Evolutionary conservation across 1,140 invertebrate species (phyloP).

Genomic region (Pseudomyrmex pallidus): DNA sequence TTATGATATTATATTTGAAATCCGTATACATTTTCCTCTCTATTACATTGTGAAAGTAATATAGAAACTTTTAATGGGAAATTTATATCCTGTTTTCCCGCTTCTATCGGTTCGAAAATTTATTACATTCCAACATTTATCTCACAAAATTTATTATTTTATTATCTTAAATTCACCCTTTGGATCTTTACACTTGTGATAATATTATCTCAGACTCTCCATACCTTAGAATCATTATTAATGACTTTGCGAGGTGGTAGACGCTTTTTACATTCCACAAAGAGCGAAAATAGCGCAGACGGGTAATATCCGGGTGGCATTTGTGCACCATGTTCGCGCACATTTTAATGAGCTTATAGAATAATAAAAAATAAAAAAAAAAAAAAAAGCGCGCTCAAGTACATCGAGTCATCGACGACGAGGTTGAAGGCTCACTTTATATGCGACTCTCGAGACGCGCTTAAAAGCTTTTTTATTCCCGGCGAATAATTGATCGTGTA

Average conservation of each 20-base stretch:
- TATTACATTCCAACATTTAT: background rate
- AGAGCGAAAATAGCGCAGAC: constrained; percentile 42
- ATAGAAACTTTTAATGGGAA: background rate
- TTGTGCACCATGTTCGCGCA: constrained; percentile 27
- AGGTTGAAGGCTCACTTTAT: constrained; percentile 19
- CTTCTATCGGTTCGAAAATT: background rate
- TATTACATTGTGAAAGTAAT: background rate
- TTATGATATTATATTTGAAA: too few relatives aligned
- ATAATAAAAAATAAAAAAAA: too few relatives aligned
- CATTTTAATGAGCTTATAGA: constrained; percentile 51
- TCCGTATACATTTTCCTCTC: too few relatives aligned
- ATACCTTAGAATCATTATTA: constrained; percentile 36
- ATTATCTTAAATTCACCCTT: constrained; percentile 2
- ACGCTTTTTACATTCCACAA: constrained; percentile 5
- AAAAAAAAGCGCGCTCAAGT: background rate
- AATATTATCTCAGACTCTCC: constrained; percentile 49
- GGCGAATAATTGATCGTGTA: constrained; percentile 45
- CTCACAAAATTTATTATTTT: background rate
- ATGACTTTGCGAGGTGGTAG: constrained; percentile 25
- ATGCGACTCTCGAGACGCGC: constrained; percentile 16
- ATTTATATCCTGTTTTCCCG: background rate
- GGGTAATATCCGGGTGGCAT: constrained; percentile 23
- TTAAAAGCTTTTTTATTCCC: constrained; percentile 54
- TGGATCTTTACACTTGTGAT: constrained; percentile 42
- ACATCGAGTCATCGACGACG: constrained; percentile 30